phyloP scores from a whole-genome alignment of 2,797 vertebrate species.

The Potorous gilbertii region DNA sequence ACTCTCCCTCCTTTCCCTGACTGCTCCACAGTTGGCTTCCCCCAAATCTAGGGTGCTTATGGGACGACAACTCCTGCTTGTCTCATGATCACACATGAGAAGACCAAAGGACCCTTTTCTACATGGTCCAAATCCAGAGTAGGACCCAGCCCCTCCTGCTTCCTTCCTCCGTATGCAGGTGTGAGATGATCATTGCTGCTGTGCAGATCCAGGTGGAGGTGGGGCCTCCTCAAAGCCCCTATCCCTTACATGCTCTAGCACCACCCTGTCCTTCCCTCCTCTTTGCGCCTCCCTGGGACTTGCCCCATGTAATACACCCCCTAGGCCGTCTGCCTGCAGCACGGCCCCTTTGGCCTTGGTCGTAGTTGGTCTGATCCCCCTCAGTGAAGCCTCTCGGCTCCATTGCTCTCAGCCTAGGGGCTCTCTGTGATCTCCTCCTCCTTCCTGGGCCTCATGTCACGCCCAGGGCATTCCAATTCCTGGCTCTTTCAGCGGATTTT shows the following conservation, averaged over 20 bases:
- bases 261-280: neutral
- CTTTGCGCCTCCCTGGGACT: neutral
- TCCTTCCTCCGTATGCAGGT: too few relatives aligned
- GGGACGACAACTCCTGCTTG: too few relatives aligned
- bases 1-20: too few relatives aligned
- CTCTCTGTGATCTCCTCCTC: neutral
- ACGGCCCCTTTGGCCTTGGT: neutral
- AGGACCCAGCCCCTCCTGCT: neutral
- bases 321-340: neutral
- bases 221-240: too few relatives aligned
- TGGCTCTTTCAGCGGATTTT: neutral
- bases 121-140: neutral
- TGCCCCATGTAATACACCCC: neutral
- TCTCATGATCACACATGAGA: too few relatives aligned
- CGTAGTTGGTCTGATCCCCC: neutral
- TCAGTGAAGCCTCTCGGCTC: neutral
- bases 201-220: too few relatives aligned
- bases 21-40: too few relatives aligned
- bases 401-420: neutral
- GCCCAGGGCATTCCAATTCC: neutral
- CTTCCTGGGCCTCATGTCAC: neutral
- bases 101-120: too few relatives aligned
- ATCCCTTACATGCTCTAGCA: too few relatives aligned
- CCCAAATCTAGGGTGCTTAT: too few relatives aligned
- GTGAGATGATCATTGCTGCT: neutral